Base-by-base conservation (phyloP, 2,113 vertebrate genomes). In the Mola mola region DNA sequence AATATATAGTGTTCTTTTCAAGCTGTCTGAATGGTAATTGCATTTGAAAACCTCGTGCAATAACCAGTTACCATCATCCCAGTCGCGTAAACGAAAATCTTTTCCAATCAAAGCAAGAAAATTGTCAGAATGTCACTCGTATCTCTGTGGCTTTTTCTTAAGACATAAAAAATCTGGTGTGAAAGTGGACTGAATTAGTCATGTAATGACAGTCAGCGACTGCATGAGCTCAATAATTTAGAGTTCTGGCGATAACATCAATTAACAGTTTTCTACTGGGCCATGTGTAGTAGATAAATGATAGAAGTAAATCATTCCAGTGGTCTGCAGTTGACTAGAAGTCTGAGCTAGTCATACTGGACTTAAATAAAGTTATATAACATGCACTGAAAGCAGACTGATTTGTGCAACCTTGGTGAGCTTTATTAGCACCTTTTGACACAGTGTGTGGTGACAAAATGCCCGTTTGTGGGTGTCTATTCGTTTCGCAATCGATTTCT, bases 191-290 rank as follows among this genome's bases (percentile, higher is more conserved):
- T 61, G 40, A 56, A 66, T 49, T 34, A 58, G 19, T 29, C 38
- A 63, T 13, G 26, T 17, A 29, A 8, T 19, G 19, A 60, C 52
- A 34, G 37, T 50, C 37, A 53, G 16, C 50, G 15, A 8, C 40
- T 12, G 15, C 34, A 16, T 44, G 29, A 74, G 43, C 53, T 72
- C 56, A 62, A 64, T 66, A 36, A 74, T 77, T 65, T 36, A 68
- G 46, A 59, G 29, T 12, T 62, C 53, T 69, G 40, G 48, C 46
- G 66, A 56, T 67, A 59, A 58, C 20, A 15, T 50, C 70, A 72
- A 73, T 77, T 67, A 63, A 59, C 25, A 53, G 25, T 40, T 26
- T 53, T 49, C 36, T 20, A 57, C 24, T 58, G 46, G 29, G 28
- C 28, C 49, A 44, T 65, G 62, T 44, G 55, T 42, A 70, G 44